Percentiles rank a stretch among this genome's conserved stretches.
Evolutionary conservation across 1,140 invertebrate species (phyloP).

Genomic region (Bombus pyrosoma): DNA sequence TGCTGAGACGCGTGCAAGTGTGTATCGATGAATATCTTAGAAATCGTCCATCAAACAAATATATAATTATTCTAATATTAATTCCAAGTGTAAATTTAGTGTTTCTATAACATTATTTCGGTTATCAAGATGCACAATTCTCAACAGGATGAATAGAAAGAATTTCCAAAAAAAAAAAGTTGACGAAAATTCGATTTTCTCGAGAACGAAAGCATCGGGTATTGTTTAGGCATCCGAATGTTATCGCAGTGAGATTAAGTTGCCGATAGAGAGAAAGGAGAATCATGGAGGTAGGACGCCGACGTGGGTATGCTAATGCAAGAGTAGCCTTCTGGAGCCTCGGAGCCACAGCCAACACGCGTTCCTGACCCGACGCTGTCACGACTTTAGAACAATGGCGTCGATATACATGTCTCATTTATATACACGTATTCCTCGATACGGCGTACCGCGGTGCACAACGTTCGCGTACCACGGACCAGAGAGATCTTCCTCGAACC

Average conservation of each 20-base stretch:
- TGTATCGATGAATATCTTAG: too few species aligned
- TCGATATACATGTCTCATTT: slow-evolving; percentile 79
- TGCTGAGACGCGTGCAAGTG: too few species aligned
- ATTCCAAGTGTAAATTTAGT: too few species aligned
- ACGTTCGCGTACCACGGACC: slow-evolving; percentile 32
- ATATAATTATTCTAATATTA: too few species aligned
- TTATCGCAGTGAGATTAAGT: slow-evolving; percentile 68
- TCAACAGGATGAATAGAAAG: neutral
- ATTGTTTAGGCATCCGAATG: slow-evolving; percentile 40
- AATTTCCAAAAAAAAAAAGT: neutral
- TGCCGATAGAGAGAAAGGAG: slow-evolving; percentile 69
- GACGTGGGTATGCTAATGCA: slow-evolving; percentile 73
- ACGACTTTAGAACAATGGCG: slow-evolving; percentile 78
- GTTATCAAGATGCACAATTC: too few species aligned
- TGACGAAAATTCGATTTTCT: slow-evolving; percentile 19
- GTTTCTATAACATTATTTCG: too few species aligned
- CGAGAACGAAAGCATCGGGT: slow-evolving; percentile 8
- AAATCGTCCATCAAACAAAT: too few species aligned
- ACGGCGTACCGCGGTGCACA: slow-evolving; percentile 44
- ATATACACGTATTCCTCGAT: slow-evolving; percentile 76
- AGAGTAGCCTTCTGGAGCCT: slow-evolving; percentile 56
- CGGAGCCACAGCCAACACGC: slow-evolving; percentile 69
- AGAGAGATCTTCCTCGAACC: slow-evolving; percentile 37
- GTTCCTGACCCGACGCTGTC: slow-evolving; percentile 77
- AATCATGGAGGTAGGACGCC: slow-evolving; percentile 44